These are phyloP conservation scores for Helogale parvula DNA, from an alignment of 2,113 vertebrate genomes.

Conservation along the genomic window DNA sequence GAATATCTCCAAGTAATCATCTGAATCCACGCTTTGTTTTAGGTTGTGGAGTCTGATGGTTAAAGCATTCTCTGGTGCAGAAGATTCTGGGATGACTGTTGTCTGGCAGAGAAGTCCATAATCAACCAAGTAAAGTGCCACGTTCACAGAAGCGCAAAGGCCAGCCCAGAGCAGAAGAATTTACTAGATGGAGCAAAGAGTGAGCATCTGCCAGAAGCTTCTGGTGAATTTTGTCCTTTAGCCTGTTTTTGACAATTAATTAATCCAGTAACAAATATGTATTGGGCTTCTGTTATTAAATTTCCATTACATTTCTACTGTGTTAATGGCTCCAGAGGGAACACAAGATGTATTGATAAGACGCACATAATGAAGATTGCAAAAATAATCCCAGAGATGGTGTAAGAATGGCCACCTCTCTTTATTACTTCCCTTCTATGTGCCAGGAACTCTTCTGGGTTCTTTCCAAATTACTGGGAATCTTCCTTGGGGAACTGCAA, in stretches of 20 bases:
- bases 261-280: background rate
- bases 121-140: background rate
- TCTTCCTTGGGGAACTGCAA: background rate
- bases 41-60: background rate
- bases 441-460: background rate
- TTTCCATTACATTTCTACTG: background rate
- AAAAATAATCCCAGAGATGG: background rate
- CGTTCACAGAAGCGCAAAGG: background rate
- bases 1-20: background rate
- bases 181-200: background rate
- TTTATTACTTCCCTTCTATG: background rate
- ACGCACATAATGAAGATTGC: background rate
- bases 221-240: background rate
- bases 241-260: background rate
- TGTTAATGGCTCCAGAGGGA: background rate
- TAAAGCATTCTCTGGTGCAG: background rate
- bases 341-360: background rate
- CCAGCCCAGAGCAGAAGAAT: background rate
- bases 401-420: background rate
- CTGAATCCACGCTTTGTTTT: background rate
- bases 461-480: background rate
- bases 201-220: background rate
- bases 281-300: background rate
- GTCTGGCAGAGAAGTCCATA: background rate
- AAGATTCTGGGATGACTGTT: background rate